phyloP scores from a whole-genome alignment of 2,113 vertebrate species.

The Glareola pratincola region DNA sequence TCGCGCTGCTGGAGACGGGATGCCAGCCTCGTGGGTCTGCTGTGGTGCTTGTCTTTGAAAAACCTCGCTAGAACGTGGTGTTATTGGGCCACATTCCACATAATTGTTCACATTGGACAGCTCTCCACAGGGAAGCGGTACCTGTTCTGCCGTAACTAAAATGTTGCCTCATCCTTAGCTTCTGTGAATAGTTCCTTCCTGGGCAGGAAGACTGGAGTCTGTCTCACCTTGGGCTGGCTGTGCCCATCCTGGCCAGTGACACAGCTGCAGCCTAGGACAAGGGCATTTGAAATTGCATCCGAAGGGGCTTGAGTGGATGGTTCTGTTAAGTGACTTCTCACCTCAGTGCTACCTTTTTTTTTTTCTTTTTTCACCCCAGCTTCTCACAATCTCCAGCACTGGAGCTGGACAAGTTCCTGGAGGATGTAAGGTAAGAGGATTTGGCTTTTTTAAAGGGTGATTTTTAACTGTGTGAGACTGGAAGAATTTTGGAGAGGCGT shows the following conservation, averaged over 20 bases:
- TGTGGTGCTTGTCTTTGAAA: background rate
- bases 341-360: background rate
- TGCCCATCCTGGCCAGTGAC: background rate
- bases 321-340: background rate
- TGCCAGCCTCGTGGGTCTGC: background rate
- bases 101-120: background rate
- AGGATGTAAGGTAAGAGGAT: constrained; percentile 88
- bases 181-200: background rate
- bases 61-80: background rate
- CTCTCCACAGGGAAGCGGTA: background rate
- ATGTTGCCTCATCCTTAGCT: background rate
- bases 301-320: background rate
- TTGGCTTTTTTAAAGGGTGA: background rate
- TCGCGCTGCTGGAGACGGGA: background rate
- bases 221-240: background rate
- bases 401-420: constrained; percentile 96
- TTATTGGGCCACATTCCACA: background rate
- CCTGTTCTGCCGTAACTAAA: background rate
- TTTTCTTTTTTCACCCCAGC: constrained; percentile 34
- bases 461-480: background rate
- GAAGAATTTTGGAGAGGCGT: background rate
- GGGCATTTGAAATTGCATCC: background rate
- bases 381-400: constrained; percentile 96
- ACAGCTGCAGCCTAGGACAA: background rate
- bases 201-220: background rate